These are phyloP conservation scores for Prionailurus bengalensis DNA, from an alignment of 2,113 vertebrate species.

Conservation along the genomic window DNA sequence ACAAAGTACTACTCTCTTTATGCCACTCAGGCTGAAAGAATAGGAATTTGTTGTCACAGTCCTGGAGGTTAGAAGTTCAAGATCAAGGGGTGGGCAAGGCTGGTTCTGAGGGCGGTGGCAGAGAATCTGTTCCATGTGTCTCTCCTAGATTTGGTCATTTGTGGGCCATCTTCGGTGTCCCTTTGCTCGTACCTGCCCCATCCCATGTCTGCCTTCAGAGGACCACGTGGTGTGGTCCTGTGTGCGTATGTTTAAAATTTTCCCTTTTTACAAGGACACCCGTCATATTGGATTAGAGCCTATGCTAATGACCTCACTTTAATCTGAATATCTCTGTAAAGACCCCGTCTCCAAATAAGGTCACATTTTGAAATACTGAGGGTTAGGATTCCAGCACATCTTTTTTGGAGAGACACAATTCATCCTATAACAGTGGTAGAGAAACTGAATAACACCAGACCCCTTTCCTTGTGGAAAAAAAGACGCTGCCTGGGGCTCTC, in stretches of 20 bases:
- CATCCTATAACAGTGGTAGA: background rate
- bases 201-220: background rate
- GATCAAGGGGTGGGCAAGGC: background rate
- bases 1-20: background rate
- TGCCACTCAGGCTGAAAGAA: background rate
- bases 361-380: background rate
- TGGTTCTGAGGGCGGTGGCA: background rate
- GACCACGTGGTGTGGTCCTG: background rate
- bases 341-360: background rate
- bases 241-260: background rate
- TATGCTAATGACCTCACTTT: background rate
- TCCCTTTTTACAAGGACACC: background rate
- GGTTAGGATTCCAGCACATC: background rate
- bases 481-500: background rate
- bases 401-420: background rate
- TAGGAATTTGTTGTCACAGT: background rate
- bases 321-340: background rate
- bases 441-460: background rate
- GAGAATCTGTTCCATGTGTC: background rate
- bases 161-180: background rate
- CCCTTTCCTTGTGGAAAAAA: background rate
- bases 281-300: background rate
- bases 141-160: background rate
- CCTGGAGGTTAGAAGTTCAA: slow-evolving; percentile 23
- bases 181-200: background rate